Evolutionary conservation across 2,888 invertebrate species (phyloP).

Genomic region (Lymantria dispar): DNA sequence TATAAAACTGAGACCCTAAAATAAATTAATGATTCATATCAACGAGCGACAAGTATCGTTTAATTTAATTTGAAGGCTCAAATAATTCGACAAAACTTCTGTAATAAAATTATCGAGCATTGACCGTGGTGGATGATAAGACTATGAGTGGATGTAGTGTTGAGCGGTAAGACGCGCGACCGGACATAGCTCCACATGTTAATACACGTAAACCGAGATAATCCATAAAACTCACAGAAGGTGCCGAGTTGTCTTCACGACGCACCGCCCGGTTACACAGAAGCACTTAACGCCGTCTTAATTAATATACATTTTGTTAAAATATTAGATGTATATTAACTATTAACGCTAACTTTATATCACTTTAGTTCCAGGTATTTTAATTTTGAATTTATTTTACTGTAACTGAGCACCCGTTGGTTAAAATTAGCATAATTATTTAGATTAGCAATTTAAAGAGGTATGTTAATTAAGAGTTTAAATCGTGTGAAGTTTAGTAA

Average conservation of each 20-base stretch:
- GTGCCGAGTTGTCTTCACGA: constrained; percentile 75
- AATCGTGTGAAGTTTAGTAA: not conserved
- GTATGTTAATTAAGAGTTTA: not conserved
- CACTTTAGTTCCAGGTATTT: not conserved
- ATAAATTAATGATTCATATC: constrained; percentile 62
- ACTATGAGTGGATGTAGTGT: constrained; percentile 48
- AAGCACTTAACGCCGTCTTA: constrained; percentile 30
- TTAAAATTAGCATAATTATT: not conserved
- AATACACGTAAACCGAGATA: constrained; percentile 76
- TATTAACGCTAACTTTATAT: not conserved
- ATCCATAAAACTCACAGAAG: constrained; percentile 77
- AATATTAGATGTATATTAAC: constrained; percentile 1
- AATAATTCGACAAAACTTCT: constrained; percentile 80
- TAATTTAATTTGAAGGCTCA: constrained; percentile 77
- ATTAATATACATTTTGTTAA: constrained; percentile 27
- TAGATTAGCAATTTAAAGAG: not conserved
- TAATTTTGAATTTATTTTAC: not conserved
- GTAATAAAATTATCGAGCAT: constrained; percentile 80
- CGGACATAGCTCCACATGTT: constrained; percentile 71
- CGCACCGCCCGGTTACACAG: constrained; percentile 44
- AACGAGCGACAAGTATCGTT: constrained; percentile 66
- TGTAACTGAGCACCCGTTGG: not conserved
- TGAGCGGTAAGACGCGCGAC: constrained; percentile 52
- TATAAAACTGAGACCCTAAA: constrained; percentile 26
- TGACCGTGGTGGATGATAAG: constrained; percentile 68